Evolutionary conservation across 2,113 vertebrate genomes (phyloP), one percentile per base, ranked within the genome.

Genomic region (Alectura lathami): DNA sequence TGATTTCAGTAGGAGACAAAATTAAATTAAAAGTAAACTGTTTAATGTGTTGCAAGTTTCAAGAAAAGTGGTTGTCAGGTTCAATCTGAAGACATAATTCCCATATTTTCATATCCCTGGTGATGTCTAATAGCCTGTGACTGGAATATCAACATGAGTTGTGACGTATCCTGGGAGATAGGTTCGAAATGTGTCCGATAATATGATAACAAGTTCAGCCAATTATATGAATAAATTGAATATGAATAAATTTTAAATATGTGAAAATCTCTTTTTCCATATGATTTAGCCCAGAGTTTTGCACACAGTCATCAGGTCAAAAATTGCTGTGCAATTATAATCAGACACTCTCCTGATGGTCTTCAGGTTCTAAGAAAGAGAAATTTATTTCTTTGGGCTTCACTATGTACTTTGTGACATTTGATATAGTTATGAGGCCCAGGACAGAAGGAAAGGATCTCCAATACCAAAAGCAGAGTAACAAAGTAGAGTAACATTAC

Each of bases 181-280:
- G 34, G 3, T 84, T 78, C 82, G 48, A 64, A 68, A 86, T 73
- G 11, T 18, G 45, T 50, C 36, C 21, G 12, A 18, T 64, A 34
- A 43, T 24, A 93, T 10, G 30, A 91, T 76, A 83, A 68, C 34
- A 84, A 26, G 38, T 51, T 72, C 81, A 93, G 38, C 38, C 91
- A 88, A 93, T 86, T 93, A 86, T 91, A 82, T 75, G 1, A 75
- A 91, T 82, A 56, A 29, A 89, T 78, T 45, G 9, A n/a, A n/a
- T n/a, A n/a, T n/a, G n/a, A n/a, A 9, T 26, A 84, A 79, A 38
- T 53, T 91, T n/a, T 82, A 86, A 92, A 82, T n/a, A 82, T 23
- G 8, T 40, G 24, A 88, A 95, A 72, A 92, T 68, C 10, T 76
- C 20, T 77, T 32, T 75, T 86, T 94, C 81, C 18, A 14, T 38